These are phyloP conservation scores for Callionymus lyra DNA, from an alignment of 2,113 vertebrate genomes.

Conservation along the genomic window DNA sequence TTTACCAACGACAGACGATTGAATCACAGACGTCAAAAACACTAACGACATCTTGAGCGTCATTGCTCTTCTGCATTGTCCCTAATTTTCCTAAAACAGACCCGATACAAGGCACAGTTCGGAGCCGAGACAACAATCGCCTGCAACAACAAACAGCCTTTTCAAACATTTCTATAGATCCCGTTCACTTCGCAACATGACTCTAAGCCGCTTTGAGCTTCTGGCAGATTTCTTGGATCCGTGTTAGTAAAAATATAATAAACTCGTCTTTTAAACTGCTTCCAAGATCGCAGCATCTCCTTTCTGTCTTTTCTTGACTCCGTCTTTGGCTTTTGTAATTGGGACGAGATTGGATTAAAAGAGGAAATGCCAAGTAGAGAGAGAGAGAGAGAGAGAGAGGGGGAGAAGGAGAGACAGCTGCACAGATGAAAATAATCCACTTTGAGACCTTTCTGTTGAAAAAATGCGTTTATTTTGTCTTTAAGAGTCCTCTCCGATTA, in stretches of 20 bases:
- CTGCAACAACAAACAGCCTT: conserved; percentile 4
- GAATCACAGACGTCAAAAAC: no score
- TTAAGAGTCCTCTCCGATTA: conserved; percentile 14
- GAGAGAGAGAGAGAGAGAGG: conserved; percentile 1
- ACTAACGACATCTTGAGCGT: no score
- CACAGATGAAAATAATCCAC: conserved; percentile 35
- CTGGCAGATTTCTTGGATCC: conserved; percentile 1
- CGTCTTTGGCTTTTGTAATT: conserved; percentile 44
- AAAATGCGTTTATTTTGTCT: conserved; percentile 11
- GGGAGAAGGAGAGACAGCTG: conserved; percentile 9
- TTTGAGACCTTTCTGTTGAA: conserved; percentile 33
- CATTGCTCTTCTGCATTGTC: no score
- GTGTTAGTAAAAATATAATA: conserved; percentile 15
- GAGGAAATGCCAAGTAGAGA: conserved; percentile 36
- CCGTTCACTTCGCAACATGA: conserved; percentile 5
- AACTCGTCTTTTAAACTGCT: conserved; percentile 10
- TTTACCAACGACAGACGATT: no score
- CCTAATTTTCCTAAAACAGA: no score
- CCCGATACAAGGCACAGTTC: no score
- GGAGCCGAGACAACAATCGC: no score
- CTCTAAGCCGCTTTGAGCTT: conserved; percentile 9
- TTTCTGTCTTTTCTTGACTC: conserved; percentile 29
- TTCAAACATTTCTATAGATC: conserved; percentile 11
- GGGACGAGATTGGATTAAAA: conserved; percentile 51
- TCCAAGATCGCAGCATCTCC: conserved; percentile 8